Percentiles rank a stretch among this genome's conserved stretches.
phyloP scores from a whole-genome alignment of 2,888 invertebrate genomes.

The Xestia xanthographa region DNA sequence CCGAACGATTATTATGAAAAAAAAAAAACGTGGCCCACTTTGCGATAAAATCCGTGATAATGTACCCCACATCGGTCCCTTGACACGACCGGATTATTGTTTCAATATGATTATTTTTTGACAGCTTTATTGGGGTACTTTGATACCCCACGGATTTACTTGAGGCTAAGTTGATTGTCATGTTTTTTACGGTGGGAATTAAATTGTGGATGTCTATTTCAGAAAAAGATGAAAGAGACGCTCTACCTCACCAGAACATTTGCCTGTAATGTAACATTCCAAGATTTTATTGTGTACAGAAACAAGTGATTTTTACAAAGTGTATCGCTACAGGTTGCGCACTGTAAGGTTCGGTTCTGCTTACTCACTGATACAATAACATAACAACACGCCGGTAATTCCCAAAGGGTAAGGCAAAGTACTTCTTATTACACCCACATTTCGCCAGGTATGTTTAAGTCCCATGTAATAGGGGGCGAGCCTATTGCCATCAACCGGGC shows the following conservation, averaged over 20 bases:
- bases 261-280: neutral
- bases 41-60: slow-evolving; percentile 66
- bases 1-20: slow-evolving; percentile 60
- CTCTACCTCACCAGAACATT: neutral
- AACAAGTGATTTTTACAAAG: neutral
- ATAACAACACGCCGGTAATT: too few relatives aligned
- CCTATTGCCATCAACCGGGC: too few relatives aligned
- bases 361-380: too few relatives aligned
- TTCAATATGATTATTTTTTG: slow-evolving; percentile 57
- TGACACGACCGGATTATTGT: slow-evolving; percentile 56
- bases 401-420: too few relatives aligned
- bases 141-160: slow-evolving; percentile 18
- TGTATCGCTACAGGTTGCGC: neutral
- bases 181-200: slow-evolving; percentile 21
- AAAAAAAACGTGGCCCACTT: slow-evolving; percentile 48
- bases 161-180: slow-evolving; percentile 22
- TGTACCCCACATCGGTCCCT: slow-evolving; percentile 47
- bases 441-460: too few relatives aligned
- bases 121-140: slow-evolving; percentile 55
- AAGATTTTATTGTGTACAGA: neutral
- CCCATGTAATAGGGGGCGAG: too few relatives aligned
- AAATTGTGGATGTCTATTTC: neutral
- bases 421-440: too few relatives aligned
- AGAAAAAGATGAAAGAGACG: neutral
- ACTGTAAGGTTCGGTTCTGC: too few relatives aligned